Evolutionary conservation across 2,888 invertebrate genomes (phyloP).

Genomic region (Quadroppia sp.): DNA sequence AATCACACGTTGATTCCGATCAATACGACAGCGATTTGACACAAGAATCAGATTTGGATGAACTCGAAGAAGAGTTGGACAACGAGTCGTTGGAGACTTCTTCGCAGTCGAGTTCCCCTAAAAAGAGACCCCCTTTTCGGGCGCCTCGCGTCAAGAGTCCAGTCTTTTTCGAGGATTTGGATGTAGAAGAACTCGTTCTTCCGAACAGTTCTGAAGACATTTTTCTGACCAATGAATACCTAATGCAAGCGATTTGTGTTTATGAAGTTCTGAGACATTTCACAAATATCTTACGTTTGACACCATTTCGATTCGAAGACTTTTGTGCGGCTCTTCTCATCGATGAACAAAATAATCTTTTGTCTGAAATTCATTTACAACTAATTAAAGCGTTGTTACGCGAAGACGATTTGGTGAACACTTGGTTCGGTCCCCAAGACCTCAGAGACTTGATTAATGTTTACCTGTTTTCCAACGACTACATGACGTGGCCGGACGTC

Average conservation of each 20-base stretch:
- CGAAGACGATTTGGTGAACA: constrained; percentile 90
- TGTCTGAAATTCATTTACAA: constrained; percentile 91
- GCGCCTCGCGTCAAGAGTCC: constrained; percentile 29
- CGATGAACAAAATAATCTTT: constrained; percentile 84
- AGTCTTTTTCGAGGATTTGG: constrained; percentile 31
- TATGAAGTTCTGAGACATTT: constrained; percentile 95
- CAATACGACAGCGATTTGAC: constrained; percentile 35
- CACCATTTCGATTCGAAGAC: constrained; percentile 92
- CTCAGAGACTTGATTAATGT: constrained; percentile 96
- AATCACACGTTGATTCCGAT: constrained; percentile 44
- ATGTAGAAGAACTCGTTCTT: constrained; percentile 52
- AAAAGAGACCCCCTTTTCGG: constrained; percentile 24
- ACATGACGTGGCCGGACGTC: constrained; percentile 94
- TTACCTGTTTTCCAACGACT: constrained; percentile 83
- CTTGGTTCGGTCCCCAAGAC: constrained; percentile 92
- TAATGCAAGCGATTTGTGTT: constrained; percentile 76
- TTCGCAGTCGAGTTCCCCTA: not conserved
- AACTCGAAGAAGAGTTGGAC: constrained; percentile 39
- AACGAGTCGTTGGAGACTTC: constrained; percentile 33
- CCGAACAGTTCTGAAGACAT: constrained; percentile 88
- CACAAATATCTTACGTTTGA: constrained; percentile 74
- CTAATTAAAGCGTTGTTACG: constrained; percentile 81
- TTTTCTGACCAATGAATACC: constrained; percentile 68
- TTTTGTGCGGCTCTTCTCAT: constrained; percentile 87
- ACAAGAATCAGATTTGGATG: constrained; percentile 40